phyloP scores from a whole-genome alignment of 1,140 invertebrate genomes.

The Philaenus spumarius region DNA sequence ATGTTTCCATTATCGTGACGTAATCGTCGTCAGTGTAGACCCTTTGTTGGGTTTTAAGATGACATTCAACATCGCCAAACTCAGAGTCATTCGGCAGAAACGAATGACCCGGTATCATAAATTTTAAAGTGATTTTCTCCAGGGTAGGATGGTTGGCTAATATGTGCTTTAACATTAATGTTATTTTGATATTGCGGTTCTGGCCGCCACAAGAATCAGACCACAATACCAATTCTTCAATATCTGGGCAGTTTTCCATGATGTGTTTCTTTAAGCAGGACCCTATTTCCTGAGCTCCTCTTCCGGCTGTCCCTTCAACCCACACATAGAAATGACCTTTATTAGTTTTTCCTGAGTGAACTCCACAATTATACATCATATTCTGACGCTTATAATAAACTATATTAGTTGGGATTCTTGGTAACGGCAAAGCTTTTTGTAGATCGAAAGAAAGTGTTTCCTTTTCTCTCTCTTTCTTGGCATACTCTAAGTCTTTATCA shows the following conservation, averaged over 20 bases:
- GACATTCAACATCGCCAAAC: constrained; percentile 34
- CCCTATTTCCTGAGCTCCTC: too few species aligned
- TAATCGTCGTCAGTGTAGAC: too few species aligned
- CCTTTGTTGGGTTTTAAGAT: constrained; percentile 33
- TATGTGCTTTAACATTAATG: constrained; percentile 31
- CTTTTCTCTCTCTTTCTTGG: constrained; percentile 1
- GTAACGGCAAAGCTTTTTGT: too few species aligned
- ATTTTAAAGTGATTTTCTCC: constrained; percentile 32
- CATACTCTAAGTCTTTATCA: constrained; percentile 19
- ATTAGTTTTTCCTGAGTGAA: constrained; percentile 28
- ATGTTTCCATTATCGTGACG: constrained; percentile 30
- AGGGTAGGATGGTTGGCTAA: constrained; percentile 28
- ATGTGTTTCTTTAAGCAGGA: constrained; percentile 35
- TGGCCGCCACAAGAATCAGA: too few species aligned
- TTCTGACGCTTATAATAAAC: constrained; percentile 36
- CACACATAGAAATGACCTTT: too few species aligned
- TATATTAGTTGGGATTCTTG: too few species aligned
- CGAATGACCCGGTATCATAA: too few species aligned
- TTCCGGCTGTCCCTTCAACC: too few species aligned
- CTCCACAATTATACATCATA: too few species aligned
- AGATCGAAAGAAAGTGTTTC: constrained; percentile 34
- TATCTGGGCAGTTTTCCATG: constrained; percentile 19
- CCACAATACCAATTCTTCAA: constrained; percentile 36
- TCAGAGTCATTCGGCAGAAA: too few species aligned
- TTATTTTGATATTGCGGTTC: too few species aligned